Percentiles rank a stretch among this genome's conserved stretches.
phyloP scores from a whole-genome alignment of 2,113 vertebrate species.

The Bombycilla garrulus region DNA sequence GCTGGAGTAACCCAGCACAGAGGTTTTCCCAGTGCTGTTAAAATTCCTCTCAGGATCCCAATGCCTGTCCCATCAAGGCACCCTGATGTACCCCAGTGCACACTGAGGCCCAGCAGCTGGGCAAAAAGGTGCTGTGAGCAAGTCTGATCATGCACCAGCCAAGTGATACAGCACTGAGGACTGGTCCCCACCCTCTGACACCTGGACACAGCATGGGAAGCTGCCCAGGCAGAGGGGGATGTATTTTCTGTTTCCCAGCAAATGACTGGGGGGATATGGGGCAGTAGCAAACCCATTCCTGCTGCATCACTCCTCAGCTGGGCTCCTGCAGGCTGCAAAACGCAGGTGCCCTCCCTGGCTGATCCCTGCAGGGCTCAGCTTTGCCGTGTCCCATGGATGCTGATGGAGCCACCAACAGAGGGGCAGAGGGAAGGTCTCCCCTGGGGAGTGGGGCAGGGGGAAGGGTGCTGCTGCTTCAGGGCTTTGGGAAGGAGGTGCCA shows the following conservation, averaged over 20 bases:
- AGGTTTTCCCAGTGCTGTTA: background rate
- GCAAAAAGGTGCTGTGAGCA: background rate
- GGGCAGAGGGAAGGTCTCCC: background rate
- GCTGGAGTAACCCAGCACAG: background rate
- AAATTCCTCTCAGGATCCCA: background rate
- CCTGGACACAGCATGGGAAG: rapidly evolving
- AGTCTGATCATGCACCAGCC: background rate
- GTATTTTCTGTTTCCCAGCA: background rate
- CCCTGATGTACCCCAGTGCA: background rate
- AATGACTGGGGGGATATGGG: too few relatives aligned
- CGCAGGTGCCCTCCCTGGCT: background rate
- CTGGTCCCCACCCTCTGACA: background rate
- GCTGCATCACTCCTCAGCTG: too few relatives aligned
- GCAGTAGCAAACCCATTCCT: background rate
- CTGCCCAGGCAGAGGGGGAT: background rate
- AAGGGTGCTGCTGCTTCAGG: background rate
- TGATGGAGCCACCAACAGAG: background rate
- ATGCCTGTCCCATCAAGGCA: background rate
- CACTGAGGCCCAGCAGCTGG: background rate
- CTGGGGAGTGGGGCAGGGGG: background rate
- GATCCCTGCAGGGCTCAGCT: background rate
- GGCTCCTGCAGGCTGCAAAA: background rate
- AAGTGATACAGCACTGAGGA: background rate
- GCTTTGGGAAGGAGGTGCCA: rapidly evolving
- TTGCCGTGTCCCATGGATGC: background rate